Percentiles rank a stretch among this genome's conserved stretches.
phyloP scores from a whole-genome alignment of 1,140 invertebrate species.

The Colletes gigas region DNA sequence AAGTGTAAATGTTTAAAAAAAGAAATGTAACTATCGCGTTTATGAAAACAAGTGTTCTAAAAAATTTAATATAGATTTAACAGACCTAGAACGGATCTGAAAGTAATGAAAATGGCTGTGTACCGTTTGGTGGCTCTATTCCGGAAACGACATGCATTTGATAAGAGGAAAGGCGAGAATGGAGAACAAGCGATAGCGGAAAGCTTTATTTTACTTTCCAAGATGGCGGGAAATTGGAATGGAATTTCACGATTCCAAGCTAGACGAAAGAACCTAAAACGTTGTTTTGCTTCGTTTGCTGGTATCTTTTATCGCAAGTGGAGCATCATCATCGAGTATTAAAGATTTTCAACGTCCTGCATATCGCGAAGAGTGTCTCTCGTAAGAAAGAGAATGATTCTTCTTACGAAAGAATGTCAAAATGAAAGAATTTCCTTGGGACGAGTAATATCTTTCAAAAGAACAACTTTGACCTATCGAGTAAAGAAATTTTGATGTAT shows the following conservation, averaged over 20 bases:
- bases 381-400: not conserved
- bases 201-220: conserved; percentile 13
- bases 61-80: no score
- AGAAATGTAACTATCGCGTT: no score
- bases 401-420: not conserved
- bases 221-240: conserved; percentile 1
- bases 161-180: not conserved
- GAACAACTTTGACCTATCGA: no score
- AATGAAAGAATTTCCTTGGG: no score
- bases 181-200: not conserved
- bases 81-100: not conserved
- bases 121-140: not conserved
- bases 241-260: not conserved
- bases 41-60: no score
- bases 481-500: no score
- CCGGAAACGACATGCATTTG: not conserved
- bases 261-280: not conserved
- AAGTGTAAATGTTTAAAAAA: no score
- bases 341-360: not conserved
- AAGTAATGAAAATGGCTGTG: not conserved
- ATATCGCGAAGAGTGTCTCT: not conserved
- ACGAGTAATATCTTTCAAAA: no score
- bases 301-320: not conserved
- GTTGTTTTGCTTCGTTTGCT: not conserved
- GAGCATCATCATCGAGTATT: not conserved